Percentiles rank a stretch among this genome's conserved stretches.
Evolutionary conservation across 2,797 vertebrate genomes (phyloP).

Genomic region (Characodon lateralis): DNA sequence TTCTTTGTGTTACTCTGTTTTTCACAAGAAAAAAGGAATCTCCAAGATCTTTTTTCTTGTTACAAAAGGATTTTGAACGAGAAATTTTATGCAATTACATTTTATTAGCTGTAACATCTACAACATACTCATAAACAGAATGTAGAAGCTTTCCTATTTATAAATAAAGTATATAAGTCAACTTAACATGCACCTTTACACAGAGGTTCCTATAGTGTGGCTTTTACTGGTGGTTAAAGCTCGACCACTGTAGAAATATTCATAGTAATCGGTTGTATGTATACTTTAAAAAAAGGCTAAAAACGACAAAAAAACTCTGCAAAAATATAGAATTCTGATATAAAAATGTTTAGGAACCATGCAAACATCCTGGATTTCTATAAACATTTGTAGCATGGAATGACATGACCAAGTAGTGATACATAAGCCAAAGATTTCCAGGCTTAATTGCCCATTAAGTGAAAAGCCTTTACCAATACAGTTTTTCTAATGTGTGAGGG

Average conservation of each 20-base stretch:
- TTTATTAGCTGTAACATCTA: not conserved
- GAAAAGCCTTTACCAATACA: no score
- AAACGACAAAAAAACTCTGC: not conserved
- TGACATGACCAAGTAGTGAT: no score
- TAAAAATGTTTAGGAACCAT: not conserved
- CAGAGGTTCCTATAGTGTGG: not conserved
- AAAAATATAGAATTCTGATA: not conserved
- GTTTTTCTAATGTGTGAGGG: no score
- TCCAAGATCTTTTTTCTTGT: not conserved
- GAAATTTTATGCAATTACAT: not conserved
- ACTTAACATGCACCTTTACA: not conserved
- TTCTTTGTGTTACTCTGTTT: slow-evolving; percentile 7
- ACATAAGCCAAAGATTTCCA: no score
- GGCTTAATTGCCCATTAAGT: no score
- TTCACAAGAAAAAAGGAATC: not conserved
- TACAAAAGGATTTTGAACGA: not conserved
- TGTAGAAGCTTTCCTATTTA: not conserved
- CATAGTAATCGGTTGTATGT: not conserved
- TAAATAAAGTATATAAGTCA: not conserved
- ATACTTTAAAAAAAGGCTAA: not conserved
- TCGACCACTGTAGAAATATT: not conserved
- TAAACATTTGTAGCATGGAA: no score
- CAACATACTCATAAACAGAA: not conserved
- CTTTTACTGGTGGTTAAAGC: not conserved
- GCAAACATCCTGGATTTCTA: not conserved